Base-by-base conservation (phyloP, 2,113 vertebrate species). In the Albula goreensis region DNA sequence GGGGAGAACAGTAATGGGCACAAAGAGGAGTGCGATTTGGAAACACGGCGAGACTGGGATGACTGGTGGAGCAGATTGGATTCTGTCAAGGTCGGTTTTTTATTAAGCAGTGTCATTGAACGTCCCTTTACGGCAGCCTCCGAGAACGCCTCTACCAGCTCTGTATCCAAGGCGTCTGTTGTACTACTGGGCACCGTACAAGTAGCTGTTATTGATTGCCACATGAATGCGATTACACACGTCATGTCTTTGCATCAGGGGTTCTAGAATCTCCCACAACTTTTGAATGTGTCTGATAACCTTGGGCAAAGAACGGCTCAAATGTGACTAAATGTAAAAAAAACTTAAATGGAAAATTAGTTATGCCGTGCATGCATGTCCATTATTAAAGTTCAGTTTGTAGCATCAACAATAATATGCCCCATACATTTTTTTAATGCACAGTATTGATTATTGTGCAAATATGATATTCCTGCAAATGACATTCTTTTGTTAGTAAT, bases 1-100 rank as follows among this genome's bases (percentile, higher is more conserved):
- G 85, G 85, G 85, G 80, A 79, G 78, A 66, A 77, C 22, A 85
- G 52, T 80, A 81, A 85, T 85, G 85, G 57, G 31, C 80, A 82
- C 60, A 86, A 82, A 86, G 85, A 81, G 50, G 80, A 82, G 80
- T 50, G 50, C 31, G 80, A 82, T 74, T 81, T 53, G 57, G 80
- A 82, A 60, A 85, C 53, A 50, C 60, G 2, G 19, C n/a, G 79
- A 25, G 84, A 70, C 63, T 66, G 49, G 63, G 78, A 60, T 52
- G 57, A 81, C 85, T 81, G 79, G 78, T 51, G 79, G 85, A 52
- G 57, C 57, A 81, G 78, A 85, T 81, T 85, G 85, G 85, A 66
- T 81, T 50, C 78, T 52, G 79, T 81, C 78, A 86, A 86, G 78
- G 85, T 70, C 85, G 7, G n/a, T 74, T 56, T 77, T 51, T 48